These are phyloP conservation scores for Ovis aries DNA, from an alignment of 2,113 vertebrate genomes.

Conservation along the genomic window ARS-UI_Ramb_v3.0 NC_056056.1:64186001-64186500, in stretches of 20 bases:
- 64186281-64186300: too few species aligned
- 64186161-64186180: background rate
- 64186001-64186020: background rate
- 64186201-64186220: background rate
- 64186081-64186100: background rate
- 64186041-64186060: background rate
- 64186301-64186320: too few species aligned
- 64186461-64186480: background rate
- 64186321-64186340: background rate
- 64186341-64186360: background rate
- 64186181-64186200: background rate
- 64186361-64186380: background rate
- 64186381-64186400: background rate
- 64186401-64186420: background rate
- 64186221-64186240: background rate
- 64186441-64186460: background rate
- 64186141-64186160: background rate
- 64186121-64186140: background rate
- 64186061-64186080: background rate
- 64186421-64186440: background rate
- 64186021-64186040: background rate
- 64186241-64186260: too few species aligned
- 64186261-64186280: too few species aligned
- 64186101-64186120: background rate
- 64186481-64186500: background rate